Conservation (phyloP, 2,113 vertebrate genomes). For the Uria lomvia region DNA sequence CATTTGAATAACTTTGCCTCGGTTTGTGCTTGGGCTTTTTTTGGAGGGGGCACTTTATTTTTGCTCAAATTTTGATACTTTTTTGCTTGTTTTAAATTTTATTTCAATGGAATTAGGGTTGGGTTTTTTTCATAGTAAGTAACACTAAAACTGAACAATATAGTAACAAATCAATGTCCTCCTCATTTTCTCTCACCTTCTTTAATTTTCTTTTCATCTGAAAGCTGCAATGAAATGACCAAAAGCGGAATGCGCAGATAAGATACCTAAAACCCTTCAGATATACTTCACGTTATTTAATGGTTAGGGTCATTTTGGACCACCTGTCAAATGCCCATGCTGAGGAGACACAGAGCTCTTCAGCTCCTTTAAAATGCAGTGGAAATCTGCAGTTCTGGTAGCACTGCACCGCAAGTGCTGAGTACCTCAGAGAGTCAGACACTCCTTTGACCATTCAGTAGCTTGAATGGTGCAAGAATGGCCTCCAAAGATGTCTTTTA, state of each 20-base stretch:
- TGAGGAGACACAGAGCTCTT: not conserved
- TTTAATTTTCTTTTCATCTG: not conserved
- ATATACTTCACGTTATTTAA: not conserved
- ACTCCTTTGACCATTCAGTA: not conserved
- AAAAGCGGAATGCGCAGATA: not conserved
- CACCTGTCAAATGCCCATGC: not conserved
- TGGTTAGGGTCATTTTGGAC: not conserved
- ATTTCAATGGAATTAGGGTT: not conserved
- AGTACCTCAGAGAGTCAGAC: not conserved
- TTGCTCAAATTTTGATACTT: not conserved
- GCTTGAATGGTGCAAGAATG: not conserved
- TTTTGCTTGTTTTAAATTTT: not conserved
- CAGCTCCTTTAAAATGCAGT: not conserved
- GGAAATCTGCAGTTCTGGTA: not conserved
- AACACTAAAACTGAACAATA: constrained; percentile 31
- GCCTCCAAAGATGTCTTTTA: not conserved
- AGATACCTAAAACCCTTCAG: not conserved
- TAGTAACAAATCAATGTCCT: not conserved
- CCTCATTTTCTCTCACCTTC: not conserved
- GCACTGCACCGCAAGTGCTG: not conserved
- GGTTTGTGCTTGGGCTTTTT: not conserved
- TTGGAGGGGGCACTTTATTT: not conserved
- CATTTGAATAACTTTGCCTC: constrained; percentile 17
- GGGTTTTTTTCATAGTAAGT: constrained; percentile 10
- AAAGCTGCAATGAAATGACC: not conserved